Base-by-base conservation (phyloP, 2,888 invertebrate species). In the Spodoptera littoralis region DNA sequence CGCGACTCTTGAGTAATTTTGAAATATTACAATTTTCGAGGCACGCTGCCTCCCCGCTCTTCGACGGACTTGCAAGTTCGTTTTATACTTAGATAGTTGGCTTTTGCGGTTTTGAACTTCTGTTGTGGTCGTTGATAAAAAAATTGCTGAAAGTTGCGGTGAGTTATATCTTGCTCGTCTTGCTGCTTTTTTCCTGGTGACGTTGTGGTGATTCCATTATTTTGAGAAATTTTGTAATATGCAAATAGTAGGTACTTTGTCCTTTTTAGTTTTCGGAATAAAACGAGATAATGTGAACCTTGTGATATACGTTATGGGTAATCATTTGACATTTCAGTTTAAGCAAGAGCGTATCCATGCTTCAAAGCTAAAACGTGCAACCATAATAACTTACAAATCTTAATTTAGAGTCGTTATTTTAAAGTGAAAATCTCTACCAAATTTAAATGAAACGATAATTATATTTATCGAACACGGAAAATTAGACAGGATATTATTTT, bases 1-100 rank as follows among this genome's bases (percentile, higher is more conserved):
- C 93, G 92, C 93, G 93, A 93, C 93, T 94, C 93, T 91, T 94
- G 94, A 94, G 94, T 94, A 94, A 94, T 94, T 94, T 94, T 94
- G 94, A 94, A 94, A 94, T 94, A 94, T 94, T 94, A 94, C 94
- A 93, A 94, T 93, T 94, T 93, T 93, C 91, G 88, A 90, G 90
- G 77, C 88, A 88, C 88, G 81, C 87, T 87, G 88, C 87, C 87
- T 85, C 89, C 85, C 82, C 77, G 68, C 67, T 75, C 76, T 85
- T 83, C 84, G 84, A 90, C 87, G 87, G 89, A 86, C 89, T 82
- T 75, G 79, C 74, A 88, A 84, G 84, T 89, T 82, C 76, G 77
- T 76, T 73, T 36, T 81, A 79, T 73, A 75, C 75, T 73, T 79
- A 70, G 70, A 76, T 80, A 80, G 74, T 74, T 70, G 66, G 65